Evolutionary conservation across 2,888 invertebrate species (phyloP).

Genomic region (Alsophila aescularia): DNA sequence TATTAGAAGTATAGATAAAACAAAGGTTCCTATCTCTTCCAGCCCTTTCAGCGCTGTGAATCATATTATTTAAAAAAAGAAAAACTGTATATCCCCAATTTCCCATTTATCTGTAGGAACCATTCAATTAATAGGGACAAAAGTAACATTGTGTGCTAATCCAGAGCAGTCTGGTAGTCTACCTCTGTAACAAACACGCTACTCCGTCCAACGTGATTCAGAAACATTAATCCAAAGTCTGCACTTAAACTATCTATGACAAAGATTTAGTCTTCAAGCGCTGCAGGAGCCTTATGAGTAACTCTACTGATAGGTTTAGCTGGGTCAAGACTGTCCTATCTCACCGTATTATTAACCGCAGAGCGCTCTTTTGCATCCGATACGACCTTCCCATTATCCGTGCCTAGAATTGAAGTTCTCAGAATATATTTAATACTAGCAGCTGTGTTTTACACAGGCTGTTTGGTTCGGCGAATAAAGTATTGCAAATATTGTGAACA

Average conservation of each 20-base stretch:
- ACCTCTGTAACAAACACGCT: no score
- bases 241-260: no score
- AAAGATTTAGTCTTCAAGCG: constrained; percentile 45
- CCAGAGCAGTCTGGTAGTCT: no score
- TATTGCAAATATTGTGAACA: constrained; percentile 72
- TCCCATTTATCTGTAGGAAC: not conserved
- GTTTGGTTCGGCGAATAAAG: constrained; percentile 34
- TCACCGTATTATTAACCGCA: constrained; percentile 24
- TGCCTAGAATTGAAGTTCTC: constrained; percentile 6
- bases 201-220: no score
- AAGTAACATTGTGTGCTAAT: no score
- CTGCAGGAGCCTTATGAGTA: constrained; percentile 28
- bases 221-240: not conserved
- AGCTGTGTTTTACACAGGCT: not conserved
- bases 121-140: no score
- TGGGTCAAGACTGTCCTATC: constrained; percentile 34
- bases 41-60: not conserved
- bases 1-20: no score
- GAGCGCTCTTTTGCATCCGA: constrained; percentile 28
- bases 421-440: not conserved
- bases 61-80: not conserved
- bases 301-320: constrained; percentile 29
- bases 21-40: not conserved
- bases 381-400: constrained; percentile 17
- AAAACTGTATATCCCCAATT: no score